Percentiles rank a stretch among this genome's conserved stretches.
Conservation (phyloP, 2,113 vertebrate genomes). For the Chionomys nivalis region DNA sequence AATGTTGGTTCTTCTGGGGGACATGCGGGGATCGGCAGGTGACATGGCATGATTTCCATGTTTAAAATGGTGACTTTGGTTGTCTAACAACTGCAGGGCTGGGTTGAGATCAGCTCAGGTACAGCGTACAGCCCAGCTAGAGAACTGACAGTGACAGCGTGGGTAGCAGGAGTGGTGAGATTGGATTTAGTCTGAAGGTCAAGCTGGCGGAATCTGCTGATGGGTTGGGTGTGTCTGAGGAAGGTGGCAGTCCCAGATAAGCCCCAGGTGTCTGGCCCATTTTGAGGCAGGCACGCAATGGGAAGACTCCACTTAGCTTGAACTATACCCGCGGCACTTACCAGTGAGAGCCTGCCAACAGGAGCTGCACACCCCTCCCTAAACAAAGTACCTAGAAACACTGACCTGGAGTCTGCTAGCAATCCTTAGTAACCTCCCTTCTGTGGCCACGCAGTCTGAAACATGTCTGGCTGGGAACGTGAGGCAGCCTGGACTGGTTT, state of each 20-base stretch:
- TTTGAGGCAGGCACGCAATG: background rate
- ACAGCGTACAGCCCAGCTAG: background rate
- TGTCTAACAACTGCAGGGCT: background rate
- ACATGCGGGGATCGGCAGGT: background rate
- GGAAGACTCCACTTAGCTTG: background rate
- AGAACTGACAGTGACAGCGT: background rate
- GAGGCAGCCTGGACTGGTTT: background rate
- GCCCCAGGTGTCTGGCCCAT: background rate
- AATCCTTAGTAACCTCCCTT: background rate
- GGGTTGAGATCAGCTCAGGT: background rate
- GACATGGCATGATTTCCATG: background rate
- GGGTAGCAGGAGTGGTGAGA: background rate
- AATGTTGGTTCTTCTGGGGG: background rate
- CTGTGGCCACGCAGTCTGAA: background rate
- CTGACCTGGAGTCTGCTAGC: background rate
- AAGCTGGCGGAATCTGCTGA: background rate
- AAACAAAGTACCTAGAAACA: background rate
- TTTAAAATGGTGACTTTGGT: background rate
- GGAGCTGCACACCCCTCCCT: background rate
- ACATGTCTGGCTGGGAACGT: no score
- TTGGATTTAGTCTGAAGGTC: background rate
- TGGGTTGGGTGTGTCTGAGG: background rate
- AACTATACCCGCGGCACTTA: background rate
- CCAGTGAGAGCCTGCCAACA: background rate
- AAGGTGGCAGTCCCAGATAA: background rate